These are phyloP conservation scores for Halesus radiatus DNA, from an alignment of 1,140 invertebrate species.

Conservation along the genomic window DNA sequence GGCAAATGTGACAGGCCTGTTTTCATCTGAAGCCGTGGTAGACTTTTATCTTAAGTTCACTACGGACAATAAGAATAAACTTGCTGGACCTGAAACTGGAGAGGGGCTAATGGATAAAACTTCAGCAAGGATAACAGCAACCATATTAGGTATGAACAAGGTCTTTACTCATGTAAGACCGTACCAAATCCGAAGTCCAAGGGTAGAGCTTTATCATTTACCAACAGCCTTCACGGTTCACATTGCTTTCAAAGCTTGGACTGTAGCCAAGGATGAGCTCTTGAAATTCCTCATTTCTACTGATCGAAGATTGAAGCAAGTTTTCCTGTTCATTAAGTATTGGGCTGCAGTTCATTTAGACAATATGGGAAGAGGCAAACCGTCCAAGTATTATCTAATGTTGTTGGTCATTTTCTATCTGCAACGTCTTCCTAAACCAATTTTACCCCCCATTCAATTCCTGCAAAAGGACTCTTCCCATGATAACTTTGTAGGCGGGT, in stretches of 20 bases:
- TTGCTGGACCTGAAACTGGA: background rate
- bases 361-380: constrained; percentile 66
- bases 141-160: no score
- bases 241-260: constrained; percentile 79
- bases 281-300: constrained; percentile 72
- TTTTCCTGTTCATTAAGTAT: constrained; percentile 78
- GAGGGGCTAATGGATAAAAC: background rate
- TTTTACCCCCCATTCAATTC: constrained; percentile 77
- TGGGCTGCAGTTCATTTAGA: constrained; percentile 73
- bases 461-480: constrained; percentile 59
- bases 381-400: constrained; percentile 75
- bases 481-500: constrained; percentile 60
- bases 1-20: constrained; percentile 76
- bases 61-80: background rate
- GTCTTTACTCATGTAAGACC: background rate
- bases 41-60: constrained; percentile 4
- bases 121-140: no score
- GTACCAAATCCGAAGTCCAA: constrained; percentile 64
- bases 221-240: constrained; percentile 74
- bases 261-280: constrained; percentile 74
- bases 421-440: constrained; percentile 72
- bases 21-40: constrained; percentile 76
- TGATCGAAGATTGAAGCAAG: constrained; percentile 70
- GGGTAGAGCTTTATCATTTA: constrained; percentile 77
- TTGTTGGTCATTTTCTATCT: constrained; percentile 77